Percentiles rank a stretch among this genome's conserved stretches.
phyloP scores from a whole-genome alignment of 2,797 vertebrate species.

The Enteromius argenteus region DNA sequence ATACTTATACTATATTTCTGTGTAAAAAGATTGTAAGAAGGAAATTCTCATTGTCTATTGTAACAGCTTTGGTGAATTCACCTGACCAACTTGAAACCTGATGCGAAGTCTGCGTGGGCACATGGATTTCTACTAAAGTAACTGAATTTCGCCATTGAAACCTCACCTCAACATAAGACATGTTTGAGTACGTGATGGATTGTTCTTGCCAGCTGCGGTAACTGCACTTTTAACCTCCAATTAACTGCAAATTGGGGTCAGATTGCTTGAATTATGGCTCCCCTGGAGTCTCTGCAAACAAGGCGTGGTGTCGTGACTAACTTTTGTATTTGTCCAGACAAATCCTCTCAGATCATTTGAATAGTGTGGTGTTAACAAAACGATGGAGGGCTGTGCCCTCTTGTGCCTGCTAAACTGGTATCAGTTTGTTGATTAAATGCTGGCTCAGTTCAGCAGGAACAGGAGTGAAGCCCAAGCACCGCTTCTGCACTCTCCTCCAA shows the following conservation, averaged over 20 bases:
- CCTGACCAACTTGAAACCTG: not conserved
- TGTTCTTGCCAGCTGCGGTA: not conserved
- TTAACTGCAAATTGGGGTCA: constrained; percentile 4
- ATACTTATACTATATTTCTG: not conserved
- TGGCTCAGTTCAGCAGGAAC: constrained; percentile 99
- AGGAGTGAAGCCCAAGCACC: constrained; percentile 84
- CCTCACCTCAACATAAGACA: not conserved
- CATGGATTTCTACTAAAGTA: not conserved
- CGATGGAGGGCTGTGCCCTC: constrained; percentile 75
- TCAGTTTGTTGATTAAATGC: constrained; percentile 85
- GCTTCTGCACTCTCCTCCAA: constrained; percentile 51
- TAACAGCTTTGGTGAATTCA: not conserved
- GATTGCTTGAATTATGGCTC: not conserved
- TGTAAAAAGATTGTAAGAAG: not conserved
- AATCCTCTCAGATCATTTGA: not conserved
- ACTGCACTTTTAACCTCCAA: not conserved
- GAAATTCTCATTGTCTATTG: not conserved
- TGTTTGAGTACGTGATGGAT: not conserved
- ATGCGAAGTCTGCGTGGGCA: not conserved
- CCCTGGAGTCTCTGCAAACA: not conserved
- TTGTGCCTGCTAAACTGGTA: constrained; percentile 89
- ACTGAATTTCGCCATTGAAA: not conserved
- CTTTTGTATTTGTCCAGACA: constrained; percentile 2
- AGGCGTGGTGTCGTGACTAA: not conserved
- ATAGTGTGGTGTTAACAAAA: not conserved